phyloP scores from a whole-genome alignment of 2,797 vertebrate species.

The Acanthurus lineatus region DNA sequence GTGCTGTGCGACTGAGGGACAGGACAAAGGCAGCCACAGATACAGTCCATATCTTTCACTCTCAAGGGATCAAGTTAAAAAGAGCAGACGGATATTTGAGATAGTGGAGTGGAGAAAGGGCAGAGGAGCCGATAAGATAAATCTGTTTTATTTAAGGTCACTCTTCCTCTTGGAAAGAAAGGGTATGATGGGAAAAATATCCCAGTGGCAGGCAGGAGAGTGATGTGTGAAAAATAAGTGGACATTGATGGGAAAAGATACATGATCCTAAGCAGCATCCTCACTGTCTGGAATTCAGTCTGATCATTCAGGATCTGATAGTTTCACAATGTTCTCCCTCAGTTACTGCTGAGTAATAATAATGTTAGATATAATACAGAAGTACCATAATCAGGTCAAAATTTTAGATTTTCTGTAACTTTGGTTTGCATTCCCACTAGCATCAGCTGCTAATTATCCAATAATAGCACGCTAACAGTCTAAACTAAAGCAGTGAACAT shows the following conservation, averaged over 20 bases:
- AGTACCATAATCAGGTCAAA: neutral
- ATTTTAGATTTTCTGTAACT: neutral
- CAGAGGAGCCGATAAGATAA: conserved; percentile 20
- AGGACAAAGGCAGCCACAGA: conserved; percentile 30
- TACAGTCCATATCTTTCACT: conserved; percentile 38
- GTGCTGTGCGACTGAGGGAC: neutral
- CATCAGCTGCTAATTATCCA: no score
- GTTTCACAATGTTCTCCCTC: no score
- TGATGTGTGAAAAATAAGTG: conserved; percentile 24
- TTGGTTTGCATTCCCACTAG: neutral
- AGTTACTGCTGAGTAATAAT: no score
- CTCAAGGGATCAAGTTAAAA: conserved; percentile 41
- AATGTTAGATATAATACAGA: no score
- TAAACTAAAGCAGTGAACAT: neutral
- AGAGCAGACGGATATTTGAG: conserved; percentile 32
- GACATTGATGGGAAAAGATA: conserved; percentile 38
- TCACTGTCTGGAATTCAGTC: conserved; percentile 29
- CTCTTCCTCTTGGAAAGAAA: conserved; percentile 14
- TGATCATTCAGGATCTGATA: neutral
- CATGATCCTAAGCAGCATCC: conserved; percentile 32
- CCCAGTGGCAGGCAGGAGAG: conserved; percentile 18
- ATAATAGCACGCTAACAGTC: neutral
- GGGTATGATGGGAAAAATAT: conserved; percentile 32
- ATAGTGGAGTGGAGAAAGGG: conserved; percentile 11
- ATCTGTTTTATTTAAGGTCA: conserved; percentile 55